Evolutionary conservation across 2,888 invertebrate genomes (phyloP).

Genomic region (Plebejus anna): DNA sequence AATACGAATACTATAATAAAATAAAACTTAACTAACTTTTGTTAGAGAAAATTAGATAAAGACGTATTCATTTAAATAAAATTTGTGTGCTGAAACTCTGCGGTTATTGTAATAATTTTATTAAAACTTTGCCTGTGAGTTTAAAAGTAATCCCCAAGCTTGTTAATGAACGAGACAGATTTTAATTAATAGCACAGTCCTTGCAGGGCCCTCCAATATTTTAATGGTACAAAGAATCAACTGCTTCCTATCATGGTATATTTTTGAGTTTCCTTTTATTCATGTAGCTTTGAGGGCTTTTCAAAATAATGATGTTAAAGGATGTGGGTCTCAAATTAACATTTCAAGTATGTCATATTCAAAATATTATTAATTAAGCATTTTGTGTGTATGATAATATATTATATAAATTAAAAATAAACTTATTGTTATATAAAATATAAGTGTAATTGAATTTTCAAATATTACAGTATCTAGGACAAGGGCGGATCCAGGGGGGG

Average conservation of each 20-base stretch:
- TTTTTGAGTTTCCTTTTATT: not conserved
- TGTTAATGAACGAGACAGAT: slow-evolving; percentile 38
- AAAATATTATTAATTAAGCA: not conserved
- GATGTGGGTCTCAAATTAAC: not conserved
- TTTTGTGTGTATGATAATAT: not conserved
- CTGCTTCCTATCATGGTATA: slow-evolving; percentile 4
- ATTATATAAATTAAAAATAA: too few species aligned
- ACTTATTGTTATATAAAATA: too few species aligned
- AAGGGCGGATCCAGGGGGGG: too few species aligned
- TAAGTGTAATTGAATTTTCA: too few species aligned
- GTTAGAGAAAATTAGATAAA: not conserved
- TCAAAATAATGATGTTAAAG: not conserved
- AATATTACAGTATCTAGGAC: too few species aligned
- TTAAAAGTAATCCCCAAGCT: slow-evolving; percentile 38
- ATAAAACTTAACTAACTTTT: not conserved
- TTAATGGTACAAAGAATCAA: slow-evolving; percentile 27
- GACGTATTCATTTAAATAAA: slow-evolving; percentile 19
- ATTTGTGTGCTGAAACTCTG: slow-evolving; percentile 30
- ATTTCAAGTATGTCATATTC: too few species aligned
- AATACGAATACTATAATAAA: too few species aligned
- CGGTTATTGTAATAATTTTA: slow-evolving; percentile 37
- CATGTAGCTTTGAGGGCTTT: not conserved
- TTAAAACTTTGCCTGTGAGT: slow-evolving; percentile 38
- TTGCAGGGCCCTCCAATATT: slow-evolving; percentile 32
- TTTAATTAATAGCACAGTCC: slow-evolving; percentile 37